Percentiles rank a stretch among this genome's conserved stretches.
Evolutionary conservation across 35 echinoderm and acorn worm species (phyloP).

Genomic region (Anneissia japonica): DNA sequence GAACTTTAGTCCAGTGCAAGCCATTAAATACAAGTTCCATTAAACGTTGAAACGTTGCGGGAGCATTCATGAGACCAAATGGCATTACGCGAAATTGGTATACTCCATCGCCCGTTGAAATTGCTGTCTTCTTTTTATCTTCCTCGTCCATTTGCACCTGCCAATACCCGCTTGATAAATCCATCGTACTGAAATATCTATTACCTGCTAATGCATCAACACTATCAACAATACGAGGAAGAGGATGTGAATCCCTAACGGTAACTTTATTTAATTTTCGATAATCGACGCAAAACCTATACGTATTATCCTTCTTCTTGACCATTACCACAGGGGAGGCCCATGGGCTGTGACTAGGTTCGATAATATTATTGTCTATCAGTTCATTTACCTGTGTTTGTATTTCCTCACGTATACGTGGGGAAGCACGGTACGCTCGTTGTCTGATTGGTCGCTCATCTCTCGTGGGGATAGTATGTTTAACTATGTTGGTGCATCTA

Average conservation of each 20-base stretch:
- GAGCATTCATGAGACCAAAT: constrained; percentile 28
- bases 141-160: constrained; percentile 27
- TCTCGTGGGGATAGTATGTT: constrained; percentile 13
- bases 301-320: constrained; percentile 36
- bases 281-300: constrained; percentile 33
- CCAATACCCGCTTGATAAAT: constrained; percentile 19
- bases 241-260: background rate
- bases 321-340: constrained; percentile 46
- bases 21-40: constrained; percentile 28
- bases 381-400: constrained; percentile 32
- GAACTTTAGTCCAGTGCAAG: constrained; percentile 26
- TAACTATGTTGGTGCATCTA: constrained; percentile 16
- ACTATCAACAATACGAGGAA: background rate
- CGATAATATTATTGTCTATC: constrained; percentile 21
- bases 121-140: constrained; percentile 25
- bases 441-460: constrained; percentile 18
- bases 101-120: constrained; percentile 15
- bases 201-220: no score
- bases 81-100: constrained; percentile 30
- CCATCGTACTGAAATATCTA: background rate
- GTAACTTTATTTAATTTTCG: constrained; percentile 19
- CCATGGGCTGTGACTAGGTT: constrained; percentile 49
- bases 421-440: constrained; percentile 19
- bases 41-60: constrained; percentile 37
- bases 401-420: constrained; percentile 12